Conservation (phyloP, 2,888 invertebrate species). For the Pristionchus japonicus region DNA sequence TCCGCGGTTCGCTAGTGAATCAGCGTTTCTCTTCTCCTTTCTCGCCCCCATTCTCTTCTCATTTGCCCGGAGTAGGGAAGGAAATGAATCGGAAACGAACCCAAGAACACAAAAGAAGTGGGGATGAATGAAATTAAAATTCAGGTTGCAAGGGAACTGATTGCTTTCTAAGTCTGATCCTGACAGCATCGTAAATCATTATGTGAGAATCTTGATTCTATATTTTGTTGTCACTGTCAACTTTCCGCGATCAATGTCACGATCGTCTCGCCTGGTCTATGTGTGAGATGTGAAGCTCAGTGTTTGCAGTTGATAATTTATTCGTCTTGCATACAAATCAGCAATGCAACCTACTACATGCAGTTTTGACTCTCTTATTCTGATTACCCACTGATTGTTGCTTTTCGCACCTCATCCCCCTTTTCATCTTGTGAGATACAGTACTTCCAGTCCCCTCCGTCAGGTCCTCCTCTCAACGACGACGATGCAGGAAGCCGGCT, state of each 20-base stretch:
- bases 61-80: neutral
- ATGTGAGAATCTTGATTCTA: too few relatives aligned
- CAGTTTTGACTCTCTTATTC: too few relatives aligned
- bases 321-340: too few relatives aligned
- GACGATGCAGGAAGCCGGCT: neutral
- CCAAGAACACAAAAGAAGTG: neutral
- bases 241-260: too few relatives aligned
- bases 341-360: too few relatives aligned
- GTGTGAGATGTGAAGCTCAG: too few relatives aligned
- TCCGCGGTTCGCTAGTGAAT: neutral
- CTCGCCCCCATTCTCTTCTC: neutral
- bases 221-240: too few relatives aligned
- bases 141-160: too few relatives aligned
- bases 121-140: neutral
- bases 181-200: neutral
- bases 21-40: neutral
- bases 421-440: neutral
- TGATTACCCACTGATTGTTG: neutral
- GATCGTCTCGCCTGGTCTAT: too few relatives aligned
- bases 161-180: too few relatives aligned
- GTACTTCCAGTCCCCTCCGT: neutral
- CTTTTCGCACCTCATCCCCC: neutral
- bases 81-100: slow-evolving; percentile 29
- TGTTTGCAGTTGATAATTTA: too few relatives aligned
- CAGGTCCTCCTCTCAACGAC: neutral